These are phyloP conservation scores for Telmatochromis sp. DNA, from an alignment of 2,113 vertebrate genomes.

Conservation along the genomic window DNA sequence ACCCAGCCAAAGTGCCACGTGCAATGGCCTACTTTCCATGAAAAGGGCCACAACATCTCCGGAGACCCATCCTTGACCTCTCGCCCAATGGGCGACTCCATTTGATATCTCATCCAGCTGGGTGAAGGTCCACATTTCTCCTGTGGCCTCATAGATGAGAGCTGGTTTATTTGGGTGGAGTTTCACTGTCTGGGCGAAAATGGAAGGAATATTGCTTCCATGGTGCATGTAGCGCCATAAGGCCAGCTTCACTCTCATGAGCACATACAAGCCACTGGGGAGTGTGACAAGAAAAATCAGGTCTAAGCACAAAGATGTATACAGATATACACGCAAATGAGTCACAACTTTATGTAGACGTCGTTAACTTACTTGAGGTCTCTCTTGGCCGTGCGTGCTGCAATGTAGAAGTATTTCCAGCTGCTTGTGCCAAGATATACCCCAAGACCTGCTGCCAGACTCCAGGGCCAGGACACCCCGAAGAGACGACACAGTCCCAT, in stretches of 20 bases:
- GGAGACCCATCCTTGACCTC: conserved; percentile 66
- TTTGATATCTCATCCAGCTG: conserved; percentile 78
- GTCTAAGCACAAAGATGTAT: not conserved
- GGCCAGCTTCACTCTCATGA: conserved; percentile 78
- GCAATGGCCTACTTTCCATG: conserved; percentile 83
- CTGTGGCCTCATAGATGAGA: conserved; percentile 79
- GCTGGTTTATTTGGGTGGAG: conserved; percentile 77
- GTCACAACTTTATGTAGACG: not conserved
- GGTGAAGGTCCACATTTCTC: conserved; percentile 78
- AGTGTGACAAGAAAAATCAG: not conserved
- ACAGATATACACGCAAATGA: not conserved
- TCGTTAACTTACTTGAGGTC: conserved; percentile 78
- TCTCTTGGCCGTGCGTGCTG: conserved; percentile 76
- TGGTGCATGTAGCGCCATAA: conserved; percentile 69
- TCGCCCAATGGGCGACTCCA: conserved; percentile 74
- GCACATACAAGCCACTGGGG: conserved; percentile 78
- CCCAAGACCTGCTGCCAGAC: conserved; percentile 75
- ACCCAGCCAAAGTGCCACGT: conserved; percentile 87
- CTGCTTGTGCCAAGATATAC: conserved; percentile 81
- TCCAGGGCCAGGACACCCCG: conserved; percentile 85
- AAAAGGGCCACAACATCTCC: conserved; percentile 85
- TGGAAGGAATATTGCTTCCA: conserved; percentile 72
- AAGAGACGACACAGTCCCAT: conserved; percentile 74
- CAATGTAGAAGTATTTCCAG: conserved; percentile 84
- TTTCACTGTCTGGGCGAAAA: conserved; percentile 74